A percentile compares a stretch with the other conserved stretches of the same genome.
These are phyloP conservation scores for Heliornis fulica DNA, from an alignment of 2,113 vertebrate species.

Conservation along the genomic window DNA sequence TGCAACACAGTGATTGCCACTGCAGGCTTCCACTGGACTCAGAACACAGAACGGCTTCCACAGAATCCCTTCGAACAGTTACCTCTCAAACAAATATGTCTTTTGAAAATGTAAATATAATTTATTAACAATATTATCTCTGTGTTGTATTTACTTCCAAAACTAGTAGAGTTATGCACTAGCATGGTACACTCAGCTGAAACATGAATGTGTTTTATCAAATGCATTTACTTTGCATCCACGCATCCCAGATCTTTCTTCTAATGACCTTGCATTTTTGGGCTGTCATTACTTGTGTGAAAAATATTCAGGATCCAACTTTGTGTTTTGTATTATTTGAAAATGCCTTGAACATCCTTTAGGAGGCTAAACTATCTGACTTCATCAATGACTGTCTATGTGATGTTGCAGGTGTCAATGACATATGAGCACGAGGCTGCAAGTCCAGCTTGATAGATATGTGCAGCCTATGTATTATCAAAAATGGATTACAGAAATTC, in stretches of 20 bases:
- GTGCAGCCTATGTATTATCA: not conserved
- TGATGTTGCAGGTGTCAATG: not conserved
- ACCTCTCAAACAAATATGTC: not conserved
- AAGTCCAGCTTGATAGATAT: not conserved
- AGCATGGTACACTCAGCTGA: not conserved
- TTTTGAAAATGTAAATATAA: not conserved
- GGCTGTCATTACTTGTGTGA: not conserved
- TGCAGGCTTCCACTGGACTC: not conserved
- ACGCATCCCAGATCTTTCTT: not conserved
- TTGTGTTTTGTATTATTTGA: not conserved
- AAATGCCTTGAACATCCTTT: not conserved
- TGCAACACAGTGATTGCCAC: not conserved
- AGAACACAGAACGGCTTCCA: not conserved
- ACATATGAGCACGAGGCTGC: not conserved
- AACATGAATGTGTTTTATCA: not conserved
- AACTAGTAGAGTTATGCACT: not conserved
- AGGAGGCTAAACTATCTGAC: not conserved
- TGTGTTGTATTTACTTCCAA: not conserved
- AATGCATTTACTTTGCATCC: not conserved
- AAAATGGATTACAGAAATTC: conserved; percentile 45
- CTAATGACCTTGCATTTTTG: not conserved
- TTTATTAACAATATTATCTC: not conserved
- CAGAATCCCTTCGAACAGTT: not conserved
- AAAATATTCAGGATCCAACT: not conserved
- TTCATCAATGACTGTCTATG: not conserved